phyloP scores from a whole-genome alignment of 2,113 vertebrate species.

The Collichthys lucidus region DNA sequence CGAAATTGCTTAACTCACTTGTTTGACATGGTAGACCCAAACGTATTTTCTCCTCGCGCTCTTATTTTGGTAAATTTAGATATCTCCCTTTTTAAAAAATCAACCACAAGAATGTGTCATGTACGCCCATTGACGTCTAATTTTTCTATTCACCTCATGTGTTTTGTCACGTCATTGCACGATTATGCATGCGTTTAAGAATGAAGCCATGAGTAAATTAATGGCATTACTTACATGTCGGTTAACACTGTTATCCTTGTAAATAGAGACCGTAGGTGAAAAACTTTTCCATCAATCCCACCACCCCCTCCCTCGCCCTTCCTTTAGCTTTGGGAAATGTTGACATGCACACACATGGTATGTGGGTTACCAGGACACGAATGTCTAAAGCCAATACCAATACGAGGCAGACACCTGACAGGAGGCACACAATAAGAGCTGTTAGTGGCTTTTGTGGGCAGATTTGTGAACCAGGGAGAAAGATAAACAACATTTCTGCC shows the following conservation, averaged over 20 bases:
- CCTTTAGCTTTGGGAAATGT: slow-evolving; percentile 58
- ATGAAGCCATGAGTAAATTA: slow-evolving; percentile 1
- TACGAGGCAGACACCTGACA: slow-evolving; percentile 43
- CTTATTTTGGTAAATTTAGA: neutral
- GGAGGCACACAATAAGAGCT: slow-evolving; percentile 14
- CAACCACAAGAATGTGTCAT: neutral
- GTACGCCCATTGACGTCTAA: neutral
- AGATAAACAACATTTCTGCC: neutral
- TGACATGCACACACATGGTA: slow-evolving; percentile 76
- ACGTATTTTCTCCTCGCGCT: too few species aligned
- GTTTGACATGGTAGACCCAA: neutral
- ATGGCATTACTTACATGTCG: slow-evolving; percentile 9
- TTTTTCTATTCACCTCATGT: too few species aligned
- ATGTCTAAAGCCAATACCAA: slow-evolving; percentile 27
- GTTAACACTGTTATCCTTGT: slow-evolving; percentile 52
- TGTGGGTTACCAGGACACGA: slow-evolving; percentile 72
- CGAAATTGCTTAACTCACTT: slow-evolving; percentile 4
- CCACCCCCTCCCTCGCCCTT: neutral
- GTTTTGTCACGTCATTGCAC: neutral
- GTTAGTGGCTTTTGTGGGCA: slow-evolving; percentile 14
- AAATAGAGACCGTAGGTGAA: slow-evolving; percentile 57
- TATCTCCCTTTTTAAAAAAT: neutral
- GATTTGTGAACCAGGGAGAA: neutral
- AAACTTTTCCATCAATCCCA: slow-evolving; percentile 62
- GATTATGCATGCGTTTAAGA: neutral